Base-by-base conservation (phyloP, 2,888 invertebrate genomes). In the Trisateles emortualis region DNA sequence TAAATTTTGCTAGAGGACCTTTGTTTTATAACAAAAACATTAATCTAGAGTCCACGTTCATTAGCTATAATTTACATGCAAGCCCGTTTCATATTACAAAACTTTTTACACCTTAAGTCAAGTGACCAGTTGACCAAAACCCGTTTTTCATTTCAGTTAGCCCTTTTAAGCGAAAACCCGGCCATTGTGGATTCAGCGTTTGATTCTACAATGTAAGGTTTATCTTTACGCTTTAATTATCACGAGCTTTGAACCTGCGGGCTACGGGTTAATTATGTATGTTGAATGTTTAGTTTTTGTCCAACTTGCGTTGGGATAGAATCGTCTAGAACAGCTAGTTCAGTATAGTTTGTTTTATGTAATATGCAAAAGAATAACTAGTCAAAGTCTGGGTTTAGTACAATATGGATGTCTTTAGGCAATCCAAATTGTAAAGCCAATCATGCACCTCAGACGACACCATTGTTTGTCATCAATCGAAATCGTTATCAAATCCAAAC, bases 171-270 rank as follows among this genome's bases (percentile, higher is more conserved):
- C 54, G 16, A 45, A n/a, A n/a, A n/a, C n/a, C n/a, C 42, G 13
- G 35, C 42, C 56, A 52, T 57, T 64, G 54, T 56, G 51, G 51
- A 56, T 52, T 49, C 54, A 58, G 39, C 54, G 57, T 68, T 67
- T 56, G 55, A 63, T 64, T 66, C 52, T 33, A 17, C 52, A 33
- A 52, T 52, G 39, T 54, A 60, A 57, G 51, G 40, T 62, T 71
- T 71, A 74, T 70, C 74, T 74, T 68, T 62, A 72, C 63, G 67
- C 52, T 36, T 70, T 57, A 39, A 48, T 62, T 65, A 52, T 49
- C 65, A 61, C 38, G 42, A 40, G 48, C 51, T 54, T 57, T 46
- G 50, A 49, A 56, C 55, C 43, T 63, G 56, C 52, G 63, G 57
- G 59, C 11, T 32, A 26, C 26, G 26, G 26, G 26, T 8, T 26